phyloP scores from a whole-genome alignment of 2,888 invertebrate genomes.

The Dicranocentrus wangi region DNA sequence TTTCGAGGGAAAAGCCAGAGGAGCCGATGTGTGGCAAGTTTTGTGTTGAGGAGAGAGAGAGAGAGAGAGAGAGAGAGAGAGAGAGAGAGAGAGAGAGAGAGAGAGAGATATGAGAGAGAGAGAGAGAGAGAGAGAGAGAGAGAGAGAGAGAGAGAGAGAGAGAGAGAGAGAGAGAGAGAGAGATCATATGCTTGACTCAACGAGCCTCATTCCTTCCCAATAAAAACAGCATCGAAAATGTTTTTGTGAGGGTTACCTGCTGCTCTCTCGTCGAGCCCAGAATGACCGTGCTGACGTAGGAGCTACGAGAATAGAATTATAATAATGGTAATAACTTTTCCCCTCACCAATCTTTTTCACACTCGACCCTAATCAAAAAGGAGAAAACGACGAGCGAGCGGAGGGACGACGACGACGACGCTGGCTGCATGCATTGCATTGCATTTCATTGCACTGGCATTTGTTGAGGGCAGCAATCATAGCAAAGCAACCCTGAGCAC shows the following conservation, averaged over 20 bases:
- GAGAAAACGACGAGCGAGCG: too few species aligned
- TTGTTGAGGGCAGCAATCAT: not conserved
- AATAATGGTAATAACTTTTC: constrained; percentile 55
- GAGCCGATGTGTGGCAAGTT: too few species aligned
- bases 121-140: too few species aligned
- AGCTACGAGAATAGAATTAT: constrained; percentile 58
- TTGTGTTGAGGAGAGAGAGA: too few species aligned
- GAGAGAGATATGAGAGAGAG: too few species aligned
- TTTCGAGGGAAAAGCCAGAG: too few species aligned
- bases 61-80: too few species aligned
- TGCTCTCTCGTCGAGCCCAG: constrained; percentile 28
- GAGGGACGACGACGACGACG: too few species aligned
- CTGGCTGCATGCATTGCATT: too few species aligned
- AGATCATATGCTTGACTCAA: constrained; percentile 7
- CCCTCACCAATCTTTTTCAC: constrained; percentile 43
- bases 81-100: too few species aligned
- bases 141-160: too few species aligned
- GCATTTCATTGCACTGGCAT: constrained; percentile 2
- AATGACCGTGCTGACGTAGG: constrained; percentile 59
- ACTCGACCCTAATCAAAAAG: constrained; percentile 44
- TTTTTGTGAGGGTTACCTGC: constrained; percentile 18
- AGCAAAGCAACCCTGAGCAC: not conserved
- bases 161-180: too few species aligned
- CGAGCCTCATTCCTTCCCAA: constrained; percentile 3
- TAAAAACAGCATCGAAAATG: not conserved